phyloP scores from a whole-genome alignment of 92 coral and sea anemone species.

The Epizoanthus scotinus region DNA sequence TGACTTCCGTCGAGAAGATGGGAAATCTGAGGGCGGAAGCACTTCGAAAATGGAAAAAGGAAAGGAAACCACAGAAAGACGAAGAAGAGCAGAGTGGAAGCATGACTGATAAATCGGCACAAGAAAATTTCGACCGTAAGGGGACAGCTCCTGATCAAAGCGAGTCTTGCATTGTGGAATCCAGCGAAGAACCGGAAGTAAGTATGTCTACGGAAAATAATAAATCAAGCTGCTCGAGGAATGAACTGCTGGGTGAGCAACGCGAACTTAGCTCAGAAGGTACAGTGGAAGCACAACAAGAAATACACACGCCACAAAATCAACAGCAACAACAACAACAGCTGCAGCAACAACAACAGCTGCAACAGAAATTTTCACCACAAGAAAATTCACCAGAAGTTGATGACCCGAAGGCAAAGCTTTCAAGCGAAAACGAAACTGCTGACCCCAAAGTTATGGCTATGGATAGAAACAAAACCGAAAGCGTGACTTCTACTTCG shows the following conservation, averaged over 20 bases:
- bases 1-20: slow-evolving; percentile 20
- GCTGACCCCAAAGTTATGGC: not conserved
- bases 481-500: not conserved
- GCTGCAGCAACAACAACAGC: not conserved
- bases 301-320: not conserved
- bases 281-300: not conserved
- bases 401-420: not conserved
- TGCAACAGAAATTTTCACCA: not conserved
- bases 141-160: not conserved
- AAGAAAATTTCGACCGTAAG: not conserved
- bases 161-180: not conserved
- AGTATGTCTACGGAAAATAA: not conserved
- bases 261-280: not conserved
- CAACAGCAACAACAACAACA: not conserved
- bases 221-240: not conserved
- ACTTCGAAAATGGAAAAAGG: slow-evolving; percentile 10
- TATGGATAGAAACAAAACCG: slow-evolving; percentile 1
- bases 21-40: slow-evolving; percentile 4
- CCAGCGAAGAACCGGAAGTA: not conserved
- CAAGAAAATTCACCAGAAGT: not conserved
- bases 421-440: not conserved
- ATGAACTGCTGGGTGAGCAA: not conserved
- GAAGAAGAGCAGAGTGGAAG: not conserved
- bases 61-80: not conserved
- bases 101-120: not conserved